Evolutionary conservation across 2,797 vertebrate species (phyloP).

Genomic region (Ctenopoma multispine): DNA sequence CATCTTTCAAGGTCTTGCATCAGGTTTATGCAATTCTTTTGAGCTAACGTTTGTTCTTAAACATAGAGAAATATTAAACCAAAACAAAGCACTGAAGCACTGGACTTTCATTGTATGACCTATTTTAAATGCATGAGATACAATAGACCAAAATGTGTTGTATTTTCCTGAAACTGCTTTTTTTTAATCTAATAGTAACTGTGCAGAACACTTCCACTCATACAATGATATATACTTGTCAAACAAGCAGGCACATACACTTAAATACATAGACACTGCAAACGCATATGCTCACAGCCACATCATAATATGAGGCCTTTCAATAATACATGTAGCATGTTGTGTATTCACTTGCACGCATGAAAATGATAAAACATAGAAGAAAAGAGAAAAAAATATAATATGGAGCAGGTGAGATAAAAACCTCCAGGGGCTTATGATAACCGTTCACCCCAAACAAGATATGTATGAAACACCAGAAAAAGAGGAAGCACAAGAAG

Average conservation of each 20-base stretch:
- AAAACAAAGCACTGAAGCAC: constrained; percentile 64
- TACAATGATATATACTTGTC: neutral
- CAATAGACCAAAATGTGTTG: constrained; percentile 6
- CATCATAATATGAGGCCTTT: constrained; percentile 24
- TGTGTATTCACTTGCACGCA: constrained; percentile 54
- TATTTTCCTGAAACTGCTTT: constrained; percentile 14
- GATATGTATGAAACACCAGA: constrained; percentile 35
- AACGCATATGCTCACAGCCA: constrained; percentile 22
- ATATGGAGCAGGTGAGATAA: constrained; percentile 39
- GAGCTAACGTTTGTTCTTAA: constrained; percentile 70
- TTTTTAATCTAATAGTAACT: constrained; percentile 31
- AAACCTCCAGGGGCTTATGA: constrained; percentile 47
- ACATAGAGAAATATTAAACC: constrained; percentile 77
- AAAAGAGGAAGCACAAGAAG: constrained; percentile 13
- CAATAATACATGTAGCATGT: constrained; percentile 51
- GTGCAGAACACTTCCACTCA: neutral
- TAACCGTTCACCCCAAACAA: constrained; percentile 59
- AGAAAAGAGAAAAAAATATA: constrained; percentile 58
- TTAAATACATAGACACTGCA: neutral
- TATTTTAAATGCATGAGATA: constrained; percentile 43
- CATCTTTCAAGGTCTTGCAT: constrained; percentile 82
- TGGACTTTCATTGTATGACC: constrained; percentile 34
- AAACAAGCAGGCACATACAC: constrained; percentile 6
- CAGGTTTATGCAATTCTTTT: constrained; percentile 71
- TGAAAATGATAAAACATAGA: constrained; percentile 51